Evolutionary conservation across 2,888 invertebrate species (phyloP).

Genomic region (Alloplasta piceator): DNA sequence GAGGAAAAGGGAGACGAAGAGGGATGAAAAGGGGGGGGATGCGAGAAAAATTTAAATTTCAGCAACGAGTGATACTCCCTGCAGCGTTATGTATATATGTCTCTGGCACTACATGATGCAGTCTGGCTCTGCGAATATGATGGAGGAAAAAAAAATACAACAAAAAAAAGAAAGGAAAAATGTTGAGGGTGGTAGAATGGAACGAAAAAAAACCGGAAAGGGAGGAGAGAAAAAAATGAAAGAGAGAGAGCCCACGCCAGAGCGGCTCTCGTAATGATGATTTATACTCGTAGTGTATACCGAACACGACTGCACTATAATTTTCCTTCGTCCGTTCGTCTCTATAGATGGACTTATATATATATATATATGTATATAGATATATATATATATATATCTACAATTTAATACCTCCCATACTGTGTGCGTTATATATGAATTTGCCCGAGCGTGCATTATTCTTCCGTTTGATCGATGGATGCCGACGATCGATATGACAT

Average conservation of each 20-base stretch:
- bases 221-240: conserved; percentile 4
- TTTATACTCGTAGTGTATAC: conserved; percentile 61
- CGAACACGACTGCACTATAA: conserved; percentile 64
- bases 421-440: conserved; percentile 19
- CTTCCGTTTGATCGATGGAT: conserved; percentile 59
- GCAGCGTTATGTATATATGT: not conserved
- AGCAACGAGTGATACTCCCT: conserved; percentile 42
- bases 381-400: too few relatives aligned
- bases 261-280: conserved; percentile 63
- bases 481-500: conserved; percentile 63
- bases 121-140: conserved; percentile 21
- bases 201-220: conserved; percentile 35
- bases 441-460: conserved; percentile 46
- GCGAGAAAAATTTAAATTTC: conserved; percentile 50
- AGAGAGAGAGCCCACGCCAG: conserved; percentile 47
- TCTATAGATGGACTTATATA: too few relatives aligned
- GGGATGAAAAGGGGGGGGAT: not conserved
- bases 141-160: conserved; percentile 39
- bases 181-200: not conserved
- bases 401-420: not conserved
- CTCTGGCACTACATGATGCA: conserved; percentile 6
- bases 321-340: conserved; percentile 53
- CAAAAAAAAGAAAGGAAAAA: too few relatives aligned
- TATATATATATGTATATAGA: too few relatives aligned
- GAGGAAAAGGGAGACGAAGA: conserved; percentile 22